Conservation (phyloP, 2,113 vertebrate species). For the Nannobrachium achirus region DNA sequence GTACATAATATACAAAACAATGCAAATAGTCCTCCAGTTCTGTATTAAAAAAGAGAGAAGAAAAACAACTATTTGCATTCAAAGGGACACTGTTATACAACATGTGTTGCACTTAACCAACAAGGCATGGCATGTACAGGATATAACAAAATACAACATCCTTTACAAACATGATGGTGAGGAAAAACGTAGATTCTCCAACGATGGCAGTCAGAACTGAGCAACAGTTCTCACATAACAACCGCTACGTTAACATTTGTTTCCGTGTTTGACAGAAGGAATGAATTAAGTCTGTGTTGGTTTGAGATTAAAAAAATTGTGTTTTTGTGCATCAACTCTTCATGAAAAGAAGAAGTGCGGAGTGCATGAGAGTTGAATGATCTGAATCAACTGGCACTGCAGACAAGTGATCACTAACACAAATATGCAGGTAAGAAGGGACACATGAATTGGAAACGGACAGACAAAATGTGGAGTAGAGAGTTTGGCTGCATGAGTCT, state of each 20-base stretch:
- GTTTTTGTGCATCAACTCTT: too few relatives aligned
- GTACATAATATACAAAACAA: constrained; percentile 67
- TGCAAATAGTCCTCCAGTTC: constrained; percentile 50
- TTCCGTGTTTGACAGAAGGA: constrained; percentile 25
- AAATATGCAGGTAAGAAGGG: too few relatives aligned
- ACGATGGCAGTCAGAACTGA: not conserved
- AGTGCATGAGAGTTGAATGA: too few relatives aligned
- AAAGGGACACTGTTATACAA: constrained; percentile 38
- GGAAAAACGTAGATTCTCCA: constrained; percentile 1
- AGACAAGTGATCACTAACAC: too few relatives aligned
- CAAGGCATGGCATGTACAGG: constrained; percentile 32
- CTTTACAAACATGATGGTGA: not conserved
- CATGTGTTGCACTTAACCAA: constrained; percentile 28
- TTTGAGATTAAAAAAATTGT: too few relatives aligned
- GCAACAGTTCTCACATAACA: not conserved
- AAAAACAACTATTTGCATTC: constrained; percentile 1
- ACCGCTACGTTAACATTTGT: constrained; percentile 1
- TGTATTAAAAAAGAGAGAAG: too few relatives aligned
- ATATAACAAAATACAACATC: constrained; percentile 24
- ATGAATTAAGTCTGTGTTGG: not conserved
- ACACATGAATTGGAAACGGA: not conserved
- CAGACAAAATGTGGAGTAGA: too few relatives aligned
- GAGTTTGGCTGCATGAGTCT: constrained; percentile 22
- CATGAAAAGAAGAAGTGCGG: too few relatives aligned
- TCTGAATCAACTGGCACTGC: too few relatives aligned